Percentiles rank a stretch among this genome's conserved stretches.
Conservation (phyloP, 2,797 vertebrate species). For the Phrynocephalus forsythii region DNA sequence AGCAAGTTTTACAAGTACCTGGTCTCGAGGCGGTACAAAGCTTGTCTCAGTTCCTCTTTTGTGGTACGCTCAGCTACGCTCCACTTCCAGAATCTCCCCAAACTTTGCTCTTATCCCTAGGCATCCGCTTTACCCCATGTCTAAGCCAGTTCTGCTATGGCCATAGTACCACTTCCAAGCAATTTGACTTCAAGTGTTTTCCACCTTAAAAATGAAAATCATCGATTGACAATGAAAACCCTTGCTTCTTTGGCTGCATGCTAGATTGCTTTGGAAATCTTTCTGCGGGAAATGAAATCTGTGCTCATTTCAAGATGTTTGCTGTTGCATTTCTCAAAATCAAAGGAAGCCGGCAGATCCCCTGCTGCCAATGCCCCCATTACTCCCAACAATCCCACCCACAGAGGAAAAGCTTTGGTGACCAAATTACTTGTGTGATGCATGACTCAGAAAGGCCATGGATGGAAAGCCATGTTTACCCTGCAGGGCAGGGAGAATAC, state of each 20-base stretch:
- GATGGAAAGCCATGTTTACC: neutral
- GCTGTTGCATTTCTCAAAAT: neutral
- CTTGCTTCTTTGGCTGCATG: neutral
- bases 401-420: neutral
- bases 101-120: no score
- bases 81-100: no score
- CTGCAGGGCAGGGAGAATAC: neutral
- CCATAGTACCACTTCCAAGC: no score
- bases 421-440: neutral
- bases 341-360: neutral
- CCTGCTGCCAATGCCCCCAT: neutral
- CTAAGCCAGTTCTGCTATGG: no score
- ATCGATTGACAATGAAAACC: neutral
- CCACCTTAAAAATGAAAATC: neutral
- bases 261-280: neutral
- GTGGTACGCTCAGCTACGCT: no score
- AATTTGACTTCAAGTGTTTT: neutral
- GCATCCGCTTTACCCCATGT: no score
- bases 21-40: no score
- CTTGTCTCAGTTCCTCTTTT: no score
- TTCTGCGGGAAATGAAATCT: neutral
- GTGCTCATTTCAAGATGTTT: neutral
- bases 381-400: no score
- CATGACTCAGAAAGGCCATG: neutral
- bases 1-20: no score